phyloP scores from a whole-genome alignment of 2,113 vertebrate genomes.

The Zeus faber region DNA sequence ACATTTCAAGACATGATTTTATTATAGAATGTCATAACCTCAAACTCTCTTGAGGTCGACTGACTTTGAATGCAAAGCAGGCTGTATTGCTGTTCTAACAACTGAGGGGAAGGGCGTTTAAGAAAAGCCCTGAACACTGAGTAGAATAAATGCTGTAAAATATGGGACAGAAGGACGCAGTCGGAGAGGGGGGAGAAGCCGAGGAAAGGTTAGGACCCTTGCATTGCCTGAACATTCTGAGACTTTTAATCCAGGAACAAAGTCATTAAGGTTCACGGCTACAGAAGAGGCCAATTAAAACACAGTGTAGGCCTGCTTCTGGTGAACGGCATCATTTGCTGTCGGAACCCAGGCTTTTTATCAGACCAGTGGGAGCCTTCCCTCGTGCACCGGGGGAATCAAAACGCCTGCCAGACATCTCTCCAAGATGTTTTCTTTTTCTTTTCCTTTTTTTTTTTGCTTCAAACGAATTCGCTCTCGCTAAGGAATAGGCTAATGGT shows the following conservation, averaged over 20 bases:
- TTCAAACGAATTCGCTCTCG: slow-evolving; percentile 40
- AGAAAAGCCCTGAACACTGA: too few species aligned
- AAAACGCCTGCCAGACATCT: slow-evolving; percentile 49
- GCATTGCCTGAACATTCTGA: slow-evolving; percentile 60
- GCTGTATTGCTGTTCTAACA: too few species aligned
- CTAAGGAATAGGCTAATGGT: slow-evolving; percentile 25
- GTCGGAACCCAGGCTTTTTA: slow-evolving; percentile 59
- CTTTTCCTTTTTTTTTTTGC: slow-evolving; percentile 1
- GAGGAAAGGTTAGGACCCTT: slow-evolving; percentile 62
- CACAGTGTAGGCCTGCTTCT: slow-evolving; percentile 51
- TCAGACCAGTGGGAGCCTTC: slow-evolving; percentile 53
- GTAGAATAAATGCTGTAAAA: too few species aligned
- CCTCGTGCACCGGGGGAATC: slow-evolving; percentile 48
- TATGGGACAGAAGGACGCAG: not conserved
- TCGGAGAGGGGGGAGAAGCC: slow-evolving; percentile 27
- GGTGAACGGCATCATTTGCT: slow-evolving; percentile 61
- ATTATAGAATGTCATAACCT: too few species aligned
- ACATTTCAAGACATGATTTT: too few species aligned
- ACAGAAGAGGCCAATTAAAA: slow-evolving; percentile 74
- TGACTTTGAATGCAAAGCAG: too few species aligned
- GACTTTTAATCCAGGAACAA: slow-evolving; percentile 71
- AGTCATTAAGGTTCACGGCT: slow-evolving; percentile 72
- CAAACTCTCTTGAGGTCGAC: too few species aligned
- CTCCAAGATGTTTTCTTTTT: slow-evolving; percentile 41
- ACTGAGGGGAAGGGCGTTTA: too few species aligned